These are phyloP conservation scores for Poeciliopsis gracilis DNA, from an alignment of 2,797 vertebrate genomes.

Conservation along the genomic window DNA sequence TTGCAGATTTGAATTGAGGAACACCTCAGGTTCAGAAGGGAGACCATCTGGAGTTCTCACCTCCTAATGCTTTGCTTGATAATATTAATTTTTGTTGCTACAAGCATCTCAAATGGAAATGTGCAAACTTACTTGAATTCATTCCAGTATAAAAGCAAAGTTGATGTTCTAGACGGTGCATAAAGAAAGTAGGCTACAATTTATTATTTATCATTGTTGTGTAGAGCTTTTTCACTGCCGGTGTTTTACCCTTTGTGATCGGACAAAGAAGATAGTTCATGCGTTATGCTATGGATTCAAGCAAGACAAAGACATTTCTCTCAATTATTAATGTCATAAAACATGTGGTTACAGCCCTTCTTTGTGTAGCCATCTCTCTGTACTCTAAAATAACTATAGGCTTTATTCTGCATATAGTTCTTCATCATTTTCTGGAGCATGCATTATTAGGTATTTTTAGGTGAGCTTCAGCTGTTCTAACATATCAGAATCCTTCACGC, in stretches of 20 bases:
- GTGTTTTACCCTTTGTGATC: slow-evolving; percentile 25
- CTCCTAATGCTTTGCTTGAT: slow-evolving; percentile 39
- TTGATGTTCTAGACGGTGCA: slow-evolving; percentile 8
- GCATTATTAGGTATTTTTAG: slow-evolving; percentile 45
- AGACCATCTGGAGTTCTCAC: slow-evolving; percentile 63
- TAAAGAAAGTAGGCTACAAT: slow-evolving; percentile 45
- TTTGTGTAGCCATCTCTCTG: slow-evolving; percentile 1
- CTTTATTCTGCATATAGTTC: background rate
- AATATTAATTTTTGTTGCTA: slow-evolving; percentile 32
- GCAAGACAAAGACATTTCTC: slow-evolving; percentile 12
- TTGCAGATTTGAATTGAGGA: slow-evolving; percentile 75
- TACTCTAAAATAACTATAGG: slow-evolving; percentile 9
- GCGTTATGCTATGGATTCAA: slow-evolving; percentile 2
- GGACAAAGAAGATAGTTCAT: slow-evolving; percentile 5
- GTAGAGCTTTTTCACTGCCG: slow-evolving; percentile 38
- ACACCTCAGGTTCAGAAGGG: slow-evolving; percentile 64
- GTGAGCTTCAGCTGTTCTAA: slow-evolving; percentile 42
- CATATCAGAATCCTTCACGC: slow-evolving; percentile 65
- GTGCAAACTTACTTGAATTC: slow-evolving; percentile 28
- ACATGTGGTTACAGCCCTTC: background rate
- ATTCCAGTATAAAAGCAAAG: slow-evolving; percentile 31
- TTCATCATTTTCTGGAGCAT: slow-evolving; percentile 14
- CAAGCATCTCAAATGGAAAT: slow-evolving; percentile 23
- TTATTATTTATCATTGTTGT: slow-evolving; percentile 57
- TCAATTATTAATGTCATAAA: slow-evolving; percentile 25